Base-by-base conservation (phyloP, 2,113 vertebrate species). In the Chiloscyllium plagiosum region DNA sequence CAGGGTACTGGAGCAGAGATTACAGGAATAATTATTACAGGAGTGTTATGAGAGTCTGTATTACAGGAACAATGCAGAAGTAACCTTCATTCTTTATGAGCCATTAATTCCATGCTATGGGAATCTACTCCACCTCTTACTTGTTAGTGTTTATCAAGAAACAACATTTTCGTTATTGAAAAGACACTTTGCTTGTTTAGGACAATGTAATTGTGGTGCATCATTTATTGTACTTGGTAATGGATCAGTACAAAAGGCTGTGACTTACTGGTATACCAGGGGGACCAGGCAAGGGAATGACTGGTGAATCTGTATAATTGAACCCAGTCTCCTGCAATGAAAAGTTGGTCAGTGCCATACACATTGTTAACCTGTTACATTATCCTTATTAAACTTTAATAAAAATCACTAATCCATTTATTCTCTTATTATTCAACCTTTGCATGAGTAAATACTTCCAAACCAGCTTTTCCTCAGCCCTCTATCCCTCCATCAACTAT, bases 261-360 rank as follows among this genome's bases (percentile, higher is more conserved):
- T 90, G 70, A 97, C 98, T 97, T 96, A 98, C 98, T 76, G 96
- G 96, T 8, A 96, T 97, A 95, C 98, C 98, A 76, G 98, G 97
- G 94, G 97, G 97, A 72, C 97, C 98, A 97, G 98, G 97, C 87
- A 97, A 95, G 7, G 97, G 97, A 96, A 92, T n/a, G 56, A 98
- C 97, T 6, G 97, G 97, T 96, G 97, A 96, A 52, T 97, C 96
- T 72, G 97, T 96, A 65, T 98, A 97, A 4, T 98, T 98, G 15
- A 97, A 52, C 17, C 96, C 97, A 66, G 97, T 96, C 7, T 97
- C 97, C 98, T 98, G 96, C 56, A 33, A 95, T 96, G 6, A 19
- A 96, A 78, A 37, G 13, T 65, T 42, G 76, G 12, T 80, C 37
- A 80, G n/a, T 72, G 92, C 96, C 56, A 13, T 65, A 37, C 12